Evolutionary conservation across 1,140 invertebrate genomes (phyloP).

Genomic region (Eufriesea mexicana): DNA sequence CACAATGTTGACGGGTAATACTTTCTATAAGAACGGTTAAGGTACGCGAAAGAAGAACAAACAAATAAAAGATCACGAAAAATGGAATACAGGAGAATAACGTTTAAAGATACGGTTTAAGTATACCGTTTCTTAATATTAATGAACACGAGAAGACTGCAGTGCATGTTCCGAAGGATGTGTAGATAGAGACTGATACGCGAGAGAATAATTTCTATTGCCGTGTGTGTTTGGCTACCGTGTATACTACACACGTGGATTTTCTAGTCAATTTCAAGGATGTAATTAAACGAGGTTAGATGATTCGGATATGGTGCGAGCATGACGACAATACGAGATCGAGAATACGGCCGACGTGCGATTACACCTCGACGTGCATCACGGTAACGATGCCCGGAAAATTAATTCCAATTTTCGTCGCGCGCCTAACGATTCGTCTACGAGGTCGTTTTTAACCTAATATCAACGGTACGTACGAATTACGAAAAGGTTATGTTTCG

Average conservation of each 20-base stretch:
- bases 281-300: constrained; percentile 31
- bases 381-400: not conserved
- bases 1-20: constrained; percentile 74
- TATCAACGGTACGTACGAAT: constrained; percentile 12
- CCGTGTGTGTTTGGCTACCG: constrained; percentile 37
- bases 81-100: not conserved
- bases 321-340: constrained; percentile 42
- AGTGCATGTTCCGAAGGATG: constrained; percentile 52
- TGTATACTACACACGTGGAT: constrained; percentile 42
- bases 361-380: not conserved
- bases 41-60: not conserved
- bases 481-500: constrained; percentile 31
- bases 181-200: constrained; percentile 45
- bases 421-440: not conserved
- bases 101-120: not conserved
- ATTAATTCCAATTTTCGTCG: not conserved
- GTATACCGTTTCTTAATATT: constrained; percentile 47
- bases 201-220: constrained; percentile 42
- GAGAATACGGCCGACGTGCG: constrained; percentile 15
- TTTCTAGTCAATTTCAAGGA: constrained; percentile 69
- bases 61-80: not conserved
- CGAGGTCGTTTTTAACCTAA: constrained; percentile 46
- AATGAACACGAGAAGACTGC: constrained; percentile 53
- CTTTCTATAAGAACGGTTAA: constrained; percentile 58
- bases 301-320: constrained; percentile 9